A percentile compares a stretch with the other conserved stretches of the same genome.
phyloP scores from a whole-genome alignment of 2,113 vertebrate genomes.

The Indri indri region DNA sequence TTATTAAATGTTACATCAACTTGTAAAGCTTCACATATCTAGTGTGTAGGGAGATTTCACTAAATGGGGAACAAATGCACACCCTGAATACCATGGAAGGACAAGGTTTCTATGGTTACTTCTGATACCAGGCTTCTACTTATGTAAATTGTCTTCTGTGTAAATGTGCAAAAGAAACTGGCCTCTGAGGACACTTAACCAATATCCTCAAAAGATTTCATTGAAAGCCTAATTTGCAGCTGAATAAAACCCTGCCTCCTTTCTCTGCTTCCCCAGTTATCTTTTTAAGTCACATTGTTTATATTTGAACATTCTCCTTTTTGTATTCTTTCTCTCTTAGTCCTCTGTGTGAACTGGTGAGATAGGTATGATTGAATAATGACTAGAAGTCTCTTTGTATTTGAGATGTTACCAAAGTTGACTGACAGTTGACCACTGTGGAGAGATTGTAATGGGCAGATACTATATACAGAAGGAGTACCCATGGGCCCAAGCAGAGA shows the following conservation, averaged over 20 bases:
- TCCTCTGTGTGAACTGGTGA: background rate
- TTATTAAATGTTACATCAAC: background rate
- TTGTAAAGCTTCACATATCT: background rate
- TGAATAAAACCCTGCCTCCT: background rate
- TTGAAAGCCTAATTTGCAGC: constrained; percentile 19
- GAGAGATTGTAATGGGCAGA: background rate
- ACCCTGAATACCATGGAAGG: background rate
- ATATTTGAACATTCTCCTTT: background rate
- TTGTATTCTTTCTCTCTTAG: background rate
- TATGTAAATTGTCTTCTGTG: constrained; percentile 35
- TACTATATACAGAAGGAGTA: background rate
- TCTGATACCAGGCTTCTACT: background rate
- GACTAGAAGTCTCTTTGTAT: background rate
- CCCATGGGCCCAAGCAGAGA: background rate
- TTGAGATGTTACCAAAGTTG: background rate
- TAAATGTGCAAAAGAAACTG: constrained; percentile 22
- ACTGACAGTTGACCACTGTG: background rate
- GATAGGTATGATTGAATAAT: background rate
- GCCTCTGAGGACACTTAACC: background rate
- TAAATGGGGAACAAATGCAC: background rate
- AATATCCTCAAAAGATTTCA: background rate
- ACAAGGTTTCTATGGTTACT: constrained; percentile 50
- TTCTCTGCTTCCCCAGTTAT: background rate
- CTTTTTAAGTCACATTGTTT: constrained; percentile 3
- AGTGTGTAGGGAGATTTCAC: background rate